A percentile compares a stretch with the other conserved stretches of the same genome.
These are phyloP conservation scores for Nannoperca obscura DNA, from an alignment of 2,797 vertebrate genomes.

Conservation along the genomic window DNA sequence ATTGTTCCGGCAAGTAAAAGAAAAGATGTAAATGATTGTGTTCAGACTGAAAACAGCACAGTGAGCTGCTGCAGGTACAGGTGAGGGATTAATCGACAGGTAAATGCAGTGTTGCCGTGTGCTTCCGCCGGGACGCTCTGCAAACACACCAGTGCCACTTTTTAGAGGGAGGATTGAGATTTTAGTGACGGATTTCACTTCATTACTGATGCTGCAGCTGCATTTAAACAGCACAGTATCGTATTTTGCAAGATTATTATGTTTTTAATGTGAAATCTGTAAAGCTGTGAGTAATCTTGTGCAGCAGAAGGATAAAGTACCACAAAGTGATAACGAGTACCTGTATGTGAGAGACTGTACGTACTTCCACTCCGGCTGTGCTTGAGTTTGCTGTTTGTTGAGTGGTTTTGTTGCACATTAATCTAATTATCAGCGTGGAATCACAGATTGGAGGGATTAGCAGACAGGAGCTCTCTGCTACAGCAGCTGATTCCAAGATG, in stretches of 20 bases:
- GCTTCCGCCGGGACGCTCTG: no score
- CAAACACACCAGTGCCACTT: no score
- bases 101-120: no score
- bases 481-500: constrained; percentile 49
- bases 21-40: no score
- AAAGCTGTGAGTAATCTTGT: neutral
- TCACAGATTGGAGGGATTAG: constrained; percentile 64
- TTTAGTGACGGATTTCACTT: neutral
- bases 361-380: neutral
- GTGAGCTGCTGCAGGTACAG: constrained; percentile 4
- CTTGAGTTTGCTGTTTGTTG: neutral
- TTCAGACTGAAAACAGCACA: neutral
- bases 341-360: neutral
- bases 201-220: neutral
- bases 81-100: neutral
- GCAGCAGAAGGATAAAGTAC: neutral
- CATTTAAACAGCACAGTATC: neutral
- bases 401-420: constrained; percentile 22
- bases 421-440: constrained; percentile 57
- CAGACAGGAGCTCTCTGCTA: constrained; percentile 34
- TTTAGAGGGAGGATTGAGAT: no score
- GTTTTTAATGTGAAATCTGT: neutral
- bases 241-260: neutral
- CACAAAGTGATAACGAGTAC: neutral
- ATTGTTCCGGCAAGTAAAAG: neutral